These are phyloP conservation scores for Cheilosia vulpina DNA, from an alignment of 2,888 invertebrate genomes.

Conservation along the genomic window DNA sequence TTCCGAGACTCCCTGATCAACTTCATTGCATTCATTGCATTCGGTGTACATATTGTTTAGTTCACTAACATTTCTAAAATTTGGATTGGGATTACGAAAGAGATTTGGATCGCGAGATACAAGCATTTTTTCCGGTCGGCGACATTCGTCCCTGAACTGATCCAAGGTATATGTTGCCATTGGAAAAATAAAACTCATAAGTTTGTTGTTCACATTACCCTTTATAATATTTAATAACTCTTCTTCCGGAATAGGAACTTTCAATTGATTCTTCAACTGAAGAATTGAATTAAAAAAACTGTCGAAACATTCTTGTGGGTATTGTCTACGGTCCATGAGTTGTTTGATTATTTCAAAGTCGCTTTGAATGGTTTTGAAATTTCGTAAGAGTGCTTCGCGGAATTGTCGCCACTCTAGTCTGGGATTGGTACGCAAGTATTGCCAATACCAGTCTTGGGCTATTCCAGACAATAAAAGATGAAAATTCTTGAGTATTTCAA, in stretches of 20 bases:
- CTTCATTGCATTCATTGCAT: neutral
- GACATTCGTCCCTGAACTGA: too few species aligned
- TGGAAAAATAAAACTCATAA: neutral
- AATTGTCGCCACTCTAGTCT: neutral
- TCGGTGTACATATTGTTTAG: neutral
- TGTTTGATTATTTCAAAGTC: neutral
- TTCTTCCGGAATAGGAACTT: neutral
- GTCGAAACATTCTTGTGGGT: neutral
- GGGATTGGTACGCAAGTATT: neutral
- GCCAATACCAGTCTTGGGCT: neutral
- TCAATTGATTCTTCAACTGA: neutral
- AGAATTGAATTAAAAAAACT: neutral
- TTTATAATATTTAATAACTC: neutral
- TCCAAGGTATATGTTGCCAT: too few species aligned
- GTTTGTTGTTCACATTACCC: neutral
- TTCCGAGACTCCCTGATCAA: too few species aligned
- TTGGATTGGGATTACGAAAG: too few species aligned
- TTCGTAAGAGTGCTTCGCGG: neutral
- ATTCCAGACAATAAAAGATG: neutral
- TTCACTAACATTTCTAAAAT: too few species aligned
- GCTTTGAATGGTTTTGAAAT: neutral
- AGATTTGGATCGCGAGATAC: neutral
- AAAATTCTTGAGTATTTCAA: neutral
- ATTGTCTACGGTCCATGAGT: neutral
- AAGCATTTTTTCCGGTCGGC: neutral